These are phyloP conservation scores for Sternotherus odoratus DNA, from an alignment of 2,797 vertebrate species.

Conservation along the genomic window DNA sequence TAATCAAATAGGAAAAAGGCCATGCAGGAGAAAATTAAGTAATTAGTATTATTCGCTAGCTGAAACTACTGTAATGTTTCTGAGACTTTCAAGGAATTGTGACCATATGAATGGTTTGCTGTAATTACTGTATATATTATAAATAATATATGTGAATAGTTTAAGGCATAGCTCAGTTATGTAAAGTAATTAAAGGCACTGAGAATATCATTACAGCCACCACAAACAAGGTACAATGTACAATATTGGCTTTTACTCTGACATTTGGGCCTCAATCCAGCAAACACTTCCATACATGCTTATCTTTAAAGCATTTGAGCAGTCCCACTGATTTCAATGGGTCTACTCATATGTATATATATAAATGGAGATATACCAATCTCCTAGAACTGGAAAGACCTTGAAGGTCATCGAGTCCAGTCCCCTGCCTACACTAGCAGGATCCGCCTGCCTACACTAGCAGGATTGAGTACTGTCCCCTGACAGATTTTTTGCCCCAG, in stretches of 20 bases:
- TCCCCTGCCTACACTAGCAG: no score
- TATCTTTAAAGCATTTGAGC: neutral
- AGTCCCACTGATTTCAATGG: neutral
- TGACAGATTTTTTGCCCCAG: no score
- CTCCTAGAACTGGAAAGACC: no score
- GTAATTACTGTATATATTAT: neutral
- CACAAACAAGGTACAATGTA: neutral
- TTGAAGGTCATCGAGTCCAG: no score
- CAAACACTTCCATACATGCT: neutral
- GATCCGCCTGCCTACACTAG: no score
- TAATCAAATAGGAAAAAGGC: neutral
- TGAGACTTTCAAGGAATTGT: neutral
- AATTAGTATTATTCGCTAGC: neutral
- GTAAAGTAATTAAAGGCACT: neutral
- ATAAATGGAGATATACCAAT: no score
- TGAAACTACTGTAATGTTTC: neutral
- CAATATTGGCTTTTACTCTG: neutral
- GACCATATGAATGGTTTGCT: neutral
- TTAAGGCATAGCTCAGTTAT: neutral
- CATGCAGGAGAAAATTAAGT: neutral
- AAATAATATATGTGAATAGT: neutral
- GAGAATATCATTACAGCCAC: neutral
- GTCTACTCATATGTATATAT: neutral
- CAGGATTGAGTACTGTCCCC: no score
- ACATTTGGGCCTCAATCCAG: neutral